phyloP scores from a whole-genome alignment of 2,113 vertebrate species.

The Petroica traversi region DNA sequence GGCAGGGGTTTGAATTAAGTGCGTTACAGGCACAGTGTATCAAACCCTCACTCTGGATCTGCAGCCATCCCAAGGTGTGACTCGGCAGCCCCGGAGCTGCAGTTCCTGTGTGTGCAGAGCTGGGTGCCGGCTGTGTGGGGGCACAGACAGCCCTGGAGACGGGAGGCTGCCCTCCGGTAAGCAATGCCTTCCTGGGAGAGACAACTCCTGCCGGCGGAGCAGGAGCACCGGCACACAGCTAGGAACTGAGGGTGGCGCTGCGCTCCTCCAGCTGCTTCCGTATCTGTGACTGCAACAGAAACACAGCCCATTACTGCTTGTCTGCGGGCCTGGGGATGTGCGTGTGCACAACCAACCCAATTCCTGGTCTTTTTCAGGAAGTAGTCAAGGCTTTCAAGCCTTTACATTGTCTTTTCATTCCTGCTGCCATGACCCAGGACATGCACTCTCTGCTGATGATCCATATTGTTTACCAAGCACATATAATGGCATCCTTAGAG shows the following conservation, averaged over 20 bases:
- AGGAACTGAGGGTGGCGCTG: neutral
- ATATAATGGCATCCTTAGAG: neutral
- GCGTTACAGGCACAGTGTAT: fast-evolving
- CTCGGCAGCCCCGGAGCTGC: neutral
- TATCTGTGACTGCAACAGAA: slow-evolving; percentile 70
- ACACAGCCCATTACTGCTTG: neutral
- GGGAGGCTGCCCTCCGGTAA: neutral
- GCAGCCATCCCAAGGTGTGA: fast-evolving
- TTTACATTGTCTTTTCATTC: neutral
- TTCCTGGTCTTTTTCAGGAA: neutral
- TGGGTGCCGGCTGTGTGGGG: fast-evolving
- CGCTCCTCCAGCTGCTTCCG: slow-evolving; percentile 62
- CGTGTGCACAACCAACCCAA: neutral
- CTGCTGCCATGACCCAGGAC: neutral
- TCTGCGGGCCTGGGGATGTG: fast-evolving
- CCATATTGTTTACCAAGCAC: neutral
- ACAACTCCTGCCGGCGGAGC: fast-evolving
- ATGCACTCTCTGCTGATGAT: fast-evolving
- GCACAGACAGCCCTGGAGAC: neutral
- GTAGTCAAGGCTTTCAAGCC: neutral
- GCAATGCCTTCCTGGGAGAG: neutral
- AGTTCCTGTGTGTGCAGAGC: neutral
- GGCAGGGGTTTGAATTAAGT: neutral
- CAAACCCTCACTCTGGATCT: neutral
- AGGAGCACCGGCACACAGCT: neutral